These are phyloP conservation scores for Drosophila neotestacea DNA, from an alignment of 2,888 invertebrate species.

Conservation along the genomic window DNA sequence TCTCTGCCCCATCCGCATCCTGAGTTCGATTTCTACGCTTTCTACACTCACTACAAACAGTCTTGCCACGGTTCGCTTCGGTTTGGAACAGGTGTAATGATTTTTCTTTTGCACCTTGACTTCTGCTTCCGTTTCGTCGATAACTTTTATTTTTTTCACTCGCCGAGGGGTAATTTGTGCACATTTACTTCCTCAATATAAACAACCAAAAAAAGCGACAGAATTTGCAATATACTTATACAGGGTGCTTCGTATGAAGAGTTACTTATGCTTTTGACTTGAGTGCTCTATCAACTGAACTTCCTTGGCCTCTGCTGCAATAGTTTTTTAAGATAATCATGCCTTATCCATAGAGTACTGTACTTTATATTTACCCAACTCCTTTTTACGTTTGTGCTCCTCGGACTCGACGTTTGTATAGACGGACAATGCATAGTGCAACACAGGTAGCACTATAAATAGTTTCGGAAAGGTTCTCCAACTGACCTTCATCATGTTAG, in stretches of 20 bases:
- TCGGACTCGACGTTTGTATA: constrained; percentile 41
- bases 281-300: constrained; percentile 15
- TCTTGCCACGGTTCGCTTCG: constrained; percentile 11
- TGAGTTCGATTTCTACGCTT: constrained; percentile 70
- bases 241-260: constrained; percentile 52
- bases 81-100: constrained; percentile 78
- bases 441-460: constrained; percentile 51
- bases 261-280: background rate
- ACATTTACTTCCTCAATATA: constrained; percentile 56
- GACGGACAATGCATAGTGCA: constrained; percentile 47
- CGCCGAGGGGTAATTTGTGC: constrained; percentile 68
- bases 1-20: constrained; percentile 28
- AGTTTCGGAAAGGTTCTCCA: constrained; percentile 63
- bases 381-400: constrained; percentile 37
- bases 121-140: constrained; percentile 72
- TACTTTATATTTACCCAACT: constrained; percentile 32
- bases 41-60: constrained; percentile 44
- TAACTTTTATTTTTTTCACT: constrained; percentile 39
- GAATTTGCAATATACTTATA: constrained; percentile 31
- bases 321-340: no score
- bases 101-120: constrained; percentile 79
- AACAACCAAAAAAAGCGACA: constrained; percentile 1
- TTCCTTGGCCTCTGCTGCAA: constrained; percentile 27
- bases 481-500: constrained; percentile 39
- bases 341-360: no score